A percentile compares a stretch with the other conserved stretches of the same genome.
These are phyloP conservation scores for Serranus cabrilla DNA, from an alignment of 2,797 vertebrate species.

Conservation along the genomic window DNA sequence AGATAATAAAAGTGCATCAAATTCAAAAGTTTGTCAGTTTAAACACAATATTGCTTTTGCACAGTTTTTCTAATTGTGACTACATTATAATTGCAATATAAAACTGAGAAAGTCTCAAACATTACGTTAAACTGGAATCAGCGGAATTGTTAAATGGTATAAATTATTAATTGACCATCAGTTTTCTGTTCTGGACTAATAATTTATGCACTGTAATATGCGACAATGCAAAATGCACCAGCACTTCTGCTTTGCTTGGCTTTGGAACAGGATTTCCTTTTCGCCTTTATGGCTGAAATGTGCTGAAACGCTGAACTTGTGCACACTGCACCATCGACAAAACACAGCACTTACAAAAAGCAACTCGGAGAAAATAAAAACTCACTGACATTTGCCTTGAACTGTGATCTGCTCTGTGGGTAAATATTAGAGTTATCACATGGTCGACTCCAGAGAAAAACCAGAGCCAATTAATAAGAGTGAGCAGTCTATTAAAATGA, in stretches of 20 bases:
- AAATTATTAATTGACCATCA: background rate
- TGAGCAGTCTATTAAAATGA: constrained; percentile 31
- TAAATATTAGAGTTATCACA: constrained; percentile 39
- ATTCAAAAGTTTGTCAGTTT: too few species aligned
- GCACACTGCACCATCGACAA: background rate
- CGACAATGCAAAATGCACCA: background rate
- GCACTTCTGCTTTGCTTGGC: background rate
- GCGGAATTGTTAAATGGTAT: background rate
- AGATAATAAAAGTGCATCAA: too few species aligned
- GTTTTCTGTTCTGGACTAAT: background rate
- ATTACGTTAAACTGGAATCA: background rate
- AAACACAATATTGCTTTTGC: too few species aligned
- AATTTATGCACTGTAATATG: background rate
- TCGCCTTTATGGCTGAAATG: background rate
- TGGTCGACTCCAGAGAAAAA: constrained; percentile 6
- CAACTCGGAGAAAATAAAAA: constrained; percentile 9
- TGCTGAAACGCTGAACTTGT: background rate
- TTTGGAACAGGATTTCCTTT: background rate
- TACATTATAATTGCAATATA: background rate
- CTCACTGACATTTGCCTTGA: background rate
- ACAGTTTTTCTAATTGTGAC: too few species aligned
- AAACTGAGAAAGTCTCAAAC: background rate
- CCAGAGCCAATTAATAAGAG: constrained; percentile 32
- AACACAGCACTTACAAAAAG: background rate
- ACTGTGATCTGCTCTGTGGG: constrained; percentile 9